phyloP scores from a whole-genome alignment of 2,113 vertebrate genomes.

The Platycercus adscitus region DNA sequence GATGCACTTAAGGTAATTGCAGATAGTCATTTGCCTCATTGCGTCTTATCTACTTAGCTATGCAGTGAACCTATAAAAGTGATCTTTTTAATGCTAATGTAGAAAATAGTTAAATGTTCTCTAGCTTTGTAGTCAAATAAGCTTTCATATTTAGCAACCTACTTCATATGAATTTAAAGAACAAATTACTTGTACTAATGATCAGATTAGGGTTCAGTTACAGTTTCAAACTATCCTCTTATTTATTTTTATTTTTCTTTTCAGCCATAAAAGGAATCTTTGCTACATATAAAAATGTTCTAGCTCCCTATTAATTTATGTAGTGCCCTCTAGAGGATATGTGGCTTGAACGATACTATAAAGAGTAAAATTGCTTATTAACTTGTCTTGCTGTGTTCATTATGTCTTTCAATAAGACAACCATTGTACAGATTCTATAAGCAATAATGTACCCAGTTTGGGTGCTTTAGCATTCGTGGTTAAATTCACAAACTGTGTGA shows the following conservation, averaged over 20 bases:
- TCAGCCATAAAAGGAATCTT: constrained; percentile 22
- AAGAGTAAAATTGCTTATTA: constrained; percentile 61
- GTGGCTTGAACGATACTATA: constrained; percentile 8
- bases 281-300: background rate
- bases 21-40: constrained; percentile 68
- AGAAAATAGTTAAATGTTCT: constrained; percentile 53
- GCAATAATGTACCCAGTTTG: background rate
- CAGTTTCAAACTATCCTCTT: background rate
- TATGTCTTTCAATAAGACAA: constrained; percentile 37
- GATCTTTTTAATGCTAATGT: constrained; percentile 60
- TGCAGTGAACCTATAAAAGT: constrained; percentile 64
- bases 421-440: constrained; percentile 6
- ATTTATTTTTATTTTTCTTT: background rate
- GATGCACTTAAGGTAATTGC: constrained; percentile 70
- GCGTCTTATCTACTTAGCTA: constrained; percentile 56
- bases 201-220: constrained; percentile 38
- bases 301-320: constrained; percentile 60
- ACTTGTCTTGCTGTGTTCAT: constrained; percentile 42
- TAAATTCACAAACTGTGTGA: background rate
- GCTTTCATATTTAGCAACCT: constrained; percentile 48
- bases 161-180: constrained; percentile 42
- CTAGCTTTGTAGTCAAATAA: constrained; percentile 61
- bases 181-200: constrained; percentile 38
- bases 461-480: background rate
- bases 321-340: constrained; percentile 67